Evolutionary conservation across 2,113 vertebrate species (phyloP).

Genomic region (Potamarius usumacintae): DNA sequence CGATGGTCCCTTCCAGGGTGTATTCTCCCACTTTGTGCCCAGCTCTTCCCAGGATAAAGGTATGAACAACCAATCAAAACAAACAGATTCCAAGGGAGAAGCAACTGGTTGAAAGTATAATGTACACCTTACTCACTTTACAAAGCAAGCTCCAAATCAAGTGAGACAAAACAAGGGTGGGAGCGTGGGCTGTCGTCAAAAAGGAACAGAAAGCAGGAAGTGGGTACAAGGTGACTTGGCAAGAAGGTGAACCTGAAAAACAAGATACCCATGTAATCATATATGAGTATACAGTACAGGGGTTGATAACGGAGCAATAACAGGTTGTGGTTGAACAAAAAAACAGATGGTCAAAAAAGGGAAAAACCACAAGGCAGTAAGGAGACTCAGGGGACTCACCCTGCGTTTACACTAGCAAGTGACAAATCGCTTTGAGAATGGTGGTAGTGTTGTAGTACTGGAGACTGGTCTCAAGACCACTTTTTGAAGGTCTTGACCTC

Average conservation of each 20-base stretch:
- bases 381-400: background rate
- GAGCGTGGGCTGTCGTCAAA: background rate
- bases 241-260: background rate
- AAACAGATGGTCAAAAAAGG: background rate
- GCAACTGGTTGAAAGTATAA: background rate
- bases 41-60: background rate
- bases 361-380: background rate
- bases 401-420: background rate
- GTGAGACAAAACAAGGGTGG: too few relatives aligned
- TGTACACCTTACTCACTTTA: background rate
- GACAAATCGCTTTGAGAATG: background rate
- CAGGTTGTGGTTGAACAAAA: background rate
- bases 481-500: too few relatives aligned
- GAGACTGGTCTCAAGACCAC: too few relatives aligned
- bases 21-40: background rate
- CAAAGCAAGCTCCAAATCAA: background rate
- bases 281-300: background rate
- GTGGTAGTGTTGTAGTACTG: background rate
- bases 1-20: background rate
- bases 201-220: background rate
- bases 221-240: background rate
- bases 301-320: background rate
- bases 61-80: background rate
- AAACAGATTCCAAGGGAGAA: background rate
- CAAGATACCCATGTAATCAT: background rate